Base-by-base conservation (phyloP, 2,797 vertebrate species). In the Moxostoma hubbsi region DNA sequence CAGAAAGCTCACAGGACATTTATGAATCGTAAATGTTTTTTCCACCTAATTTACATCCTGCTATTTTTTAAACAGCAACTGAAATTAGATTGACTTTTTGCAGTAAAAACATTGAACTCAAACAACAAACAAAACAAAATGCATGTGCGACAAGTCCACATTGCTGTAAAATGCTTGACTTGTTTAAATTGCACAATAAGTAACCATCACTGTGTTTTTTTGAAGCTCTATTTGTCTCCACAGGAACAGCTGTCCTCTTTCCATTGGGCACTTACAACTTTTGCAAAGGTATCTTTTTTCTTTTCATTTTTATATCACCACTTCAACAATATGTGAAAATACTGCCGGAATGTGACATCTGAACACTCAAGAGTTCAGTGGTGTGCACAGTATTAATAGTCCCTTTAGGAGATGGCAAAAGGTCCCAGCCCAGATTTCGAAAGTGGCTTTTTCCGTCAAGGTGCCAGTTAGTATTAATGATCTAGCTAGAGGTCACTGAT, bases 401-500 rank as follows among this genome's bases (percentile, higher is more conserved):
- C 65, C 53, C 49, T 63, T 54, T 43, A 73, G 46, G 57, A 75
- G 81, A 84, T 58, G 63, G 73, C 58, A 74, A 58, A 77, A 72
- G 59, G 64, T 55, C 80, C 65, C 66, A 12, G 76, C 57, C 63
- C 65, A 75, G 73, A 65, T 79, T 75, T 72, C 62, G 54, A 78
- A 81, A 68, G 43, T 82, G 78, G 75, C 82, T 73, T 77, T 77
- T 86, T 84, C 77, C 36, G 84, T 84, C 82, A 87, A 57, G 76
- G 83, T 77, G 76, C 82, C 79, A 84, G 73, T 84, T 79, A 84
- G 77, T 76, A 65, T 88, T 92, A 90, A 92, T 93, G 88, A 91
- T 92, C 46, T 84, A 82, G 80, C 79, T 80, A 86, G 85, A 89
- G 89, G 89, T 89, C 90, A 87, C 69, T 90, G 90, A 90, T 89